Conservation (phyloP, 2,797 vertebrate genomes). For the Paguma larvata region DNA sequence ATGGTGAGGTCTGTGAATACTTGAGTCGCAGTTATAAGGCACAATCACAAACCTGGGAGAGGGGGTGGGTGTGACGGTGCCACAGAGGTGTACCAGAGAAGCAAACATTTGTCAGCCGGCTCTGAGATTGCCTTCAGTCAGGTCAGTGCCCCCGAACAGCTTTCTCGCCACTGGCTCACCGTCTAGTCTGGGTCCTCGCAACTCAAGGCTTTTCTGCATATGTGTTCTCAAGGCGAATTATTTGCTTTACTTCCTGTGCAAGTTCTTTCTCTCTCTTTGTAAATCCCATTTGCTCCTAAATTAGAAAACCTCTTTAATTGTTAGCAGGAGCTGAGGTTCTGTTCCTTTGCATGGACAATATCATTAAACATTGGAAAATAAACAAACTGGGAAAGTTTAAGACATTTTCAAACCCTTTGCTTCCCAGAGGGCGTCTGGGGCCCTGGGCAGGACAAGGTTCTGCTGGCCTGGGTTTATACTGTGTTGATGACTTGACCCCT, state of each 20-base stretch:
- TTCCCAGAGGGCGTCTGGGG: slow-evolving; percentile 88
- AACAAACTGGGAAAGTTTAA: slow-evolving; percentile 85
- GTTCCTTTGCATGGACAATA: slow-evolving; percentile 83
- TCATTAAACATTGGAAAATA: slow-evolving; percentile 84
- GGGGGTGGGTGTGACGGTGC: not conserved
- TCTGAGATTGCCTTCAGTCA: not conserved
- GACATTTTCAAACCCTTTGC: slow-evolving; percentile 87
- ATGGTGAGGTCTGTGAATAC: not conserved
- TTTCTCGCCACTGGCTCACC: not conserved
- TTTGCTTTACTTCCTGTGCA: slow-evolving; percentile 59
- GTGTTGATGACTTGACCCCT: slow-evolving; percentile 90
- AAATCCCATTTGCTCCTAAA: slow-evolving; percentile 74
- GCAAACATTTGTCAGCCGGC: not conserved
- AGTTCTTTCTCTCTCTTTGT: slow-evolving; percentile 14
- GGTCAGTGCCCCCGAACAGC: not conserved
- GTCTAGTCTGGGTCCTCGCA: not conserved
- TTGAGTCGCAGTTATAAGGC: not conserved
- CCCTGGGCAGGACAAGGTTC: slow-evolving; percentile 85
- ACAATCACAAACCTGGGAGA: not conserved
- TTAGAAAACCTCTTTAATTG: slow-evolving; percentile 83
- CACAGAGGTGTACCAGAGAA: not conserved
- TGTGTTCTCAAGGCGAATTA: not conserved
- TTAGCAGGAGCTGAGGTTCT: slow-evolving; percentile 78
- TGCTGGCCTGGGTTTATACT: slow-evolving; percentile 89
- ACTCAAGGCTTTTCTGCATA: not conserved